Conservation (phyloP, 1,140 invertebrate genomes). For the Harpegnathos saltator region DNA sequence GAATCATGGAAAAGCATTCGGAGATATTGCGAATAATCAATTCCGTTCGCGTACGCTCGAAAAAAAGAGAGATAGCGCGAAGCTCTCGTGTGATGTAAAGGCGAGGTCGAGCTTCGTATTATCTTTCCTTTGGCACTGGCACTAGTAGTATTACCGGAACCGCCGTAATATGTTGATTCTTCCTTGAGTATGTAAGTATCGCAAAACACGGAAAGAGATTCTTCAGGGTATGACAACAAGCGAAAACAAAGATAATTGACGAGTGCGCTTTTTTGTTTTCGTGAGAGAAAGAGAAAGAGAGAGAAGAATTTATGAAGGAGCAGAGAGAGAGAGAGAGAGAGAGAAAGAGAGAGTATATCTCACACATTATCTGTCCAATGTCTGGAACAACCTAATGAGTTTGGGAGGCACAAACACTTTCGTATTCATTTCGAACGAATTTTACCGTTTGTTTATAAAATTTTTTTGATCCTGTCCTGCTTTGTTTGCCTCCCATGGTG, state of each 20-base stretch:
- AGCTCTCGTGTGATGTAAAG: constrained; percentile 9
- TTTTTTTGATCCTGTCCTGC: constrained; percentile 39
- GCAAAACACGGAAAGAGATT: background rate
- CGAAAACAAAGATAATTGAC: constrained; percentile 46
- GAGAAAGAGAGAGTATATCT: constrained; percentile 28
- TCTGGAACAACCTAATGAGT: constrained; percentile 86
- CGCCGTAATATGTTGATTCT: constrained; percentile 43
- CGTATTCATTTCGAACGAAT: constrained; percentile 16
- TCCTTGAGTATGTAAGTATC: constrained; percentile 47
- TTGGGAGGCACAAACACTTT: constrained; percentile 76
- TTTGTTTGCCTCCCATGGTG: constrained; percentile 68
- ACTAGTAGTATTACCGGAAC: constrained; percentile 59
- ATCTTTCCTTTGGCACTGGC: constrained; percentile 13
- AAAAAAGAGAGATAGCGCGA: too few species aligned
- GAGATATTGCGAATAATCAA: too few species aligned
- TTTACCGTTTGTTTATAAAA: constrained; percentile 40
- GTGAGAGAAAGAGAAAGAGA: constrained; percentile 59
- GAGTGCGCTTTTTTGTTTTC: constrained; percentile 55
- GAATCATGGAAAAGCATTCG: constrained; percentile 2
- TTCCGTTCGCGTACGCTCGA: too few species aligned
- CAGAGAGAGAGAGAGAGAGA: constrained; percentile 39
- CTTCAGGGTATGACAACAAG: constrained; percentile 18
- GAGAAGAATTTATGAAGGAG: constrained; percentile 61
- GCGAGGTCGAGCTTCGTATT: background rate
- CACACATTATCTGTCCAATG: constrained; percentile 80